A percentile compares a stretch with the other conserved stretches of the same genome.
Conservation (phyloP, 2,888 invertebrate species). For the Troides oblongomaculatus region DNA sequence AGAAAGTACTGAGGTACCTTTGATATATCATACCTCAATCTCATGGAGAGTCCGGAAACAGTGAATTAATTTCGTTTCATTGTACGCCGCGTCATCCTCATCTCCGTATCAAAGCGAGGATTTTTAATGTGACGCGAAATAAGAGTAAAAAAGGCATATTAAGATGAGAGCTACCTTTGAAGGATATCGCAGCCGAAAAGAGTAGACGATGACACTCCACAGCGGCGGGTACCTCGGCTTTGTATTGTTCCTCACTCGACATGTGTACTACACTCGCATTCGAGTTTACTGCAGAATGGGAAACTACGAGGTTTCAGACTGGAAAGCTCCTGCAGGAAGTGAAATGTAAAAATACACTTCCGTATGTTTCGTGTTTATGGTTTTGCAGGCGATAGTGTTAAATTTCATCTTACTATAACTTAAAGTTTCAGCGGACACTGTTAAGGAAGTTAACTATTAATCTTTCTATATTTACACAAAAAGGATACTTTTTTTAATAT, state of each 20-base stretch:
- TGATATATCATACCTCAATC: not conserved
- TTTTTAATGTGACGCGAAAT: conserved; percentile 68
- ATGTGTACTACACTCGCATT: conserved; percentile 26
- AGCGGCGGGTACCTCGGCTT: conserved; percentile 34
- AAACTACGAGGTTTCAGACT: conserved; percentile 27
- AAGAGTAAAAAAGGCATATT: conserved; percentile 75
- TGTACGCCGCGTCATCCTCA: not conserved
- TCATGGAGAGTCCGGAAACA: not conserved
- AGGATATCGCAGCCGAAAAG: conserved; percentile 64
- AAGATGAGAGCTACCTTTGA: conserved; percentile 74
- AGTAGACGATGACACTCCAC: conserved; percentile 62
- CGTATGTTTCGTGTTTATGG: conserved; percentile 7
- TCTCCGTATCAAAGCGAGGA: not conserved
- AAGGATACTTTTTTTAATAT: too few species aligned
- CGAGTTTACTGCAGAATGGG: conserved; percentile 24
- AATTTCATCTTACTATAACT: too few species aligned
- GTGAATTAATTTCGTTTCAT: not conserved
- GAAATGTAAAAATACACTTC: conserved; percentile 28
- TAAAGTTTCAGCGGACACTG: too few species aligned
- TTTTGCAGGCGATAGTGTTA: not conserved
- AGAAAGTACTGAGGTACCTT: too few species aligned
- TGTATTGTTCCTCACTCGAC: conserved; percentile 27
- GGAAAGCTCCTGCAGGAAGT: conserved; percentile 23
- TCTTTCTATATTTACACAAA: too few species aligned
- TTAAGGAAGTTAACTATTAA: too few species aligned